These are phyloP conservation scores for Lasius platythorax DNA, from an alignment of 2,888 invertebrate genomes.

Conservation along the genomic window DNA sequence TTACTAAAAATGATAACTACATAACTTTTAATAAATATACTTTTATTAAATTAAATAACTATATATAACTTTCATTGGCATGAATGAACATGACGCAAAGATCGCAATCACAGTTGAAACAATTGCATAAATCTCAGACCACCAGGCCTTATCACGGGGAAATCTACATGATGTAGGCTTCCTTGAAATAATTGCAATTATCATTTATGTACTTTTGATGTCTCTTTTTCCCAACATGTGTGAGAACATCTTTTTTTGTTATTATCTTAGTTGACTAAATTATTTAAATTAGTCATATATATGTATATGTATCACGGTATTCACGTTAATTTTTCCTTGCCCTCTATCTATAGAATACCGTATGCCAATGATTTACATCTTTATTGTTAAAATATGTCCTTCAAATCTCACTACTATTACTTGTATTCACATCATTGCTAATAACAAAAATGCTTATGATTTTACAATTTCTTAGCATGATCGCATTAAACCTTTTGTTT, in stretches of 20 bases:
- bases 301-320: not conserved
- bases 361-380: conserved; percentile 3
- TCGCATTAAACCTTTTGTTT: not conserved
- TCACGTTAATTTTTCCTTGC: not conserved
- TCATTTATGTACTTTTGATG: not conserved
- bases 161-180: conserved; percentile 3
- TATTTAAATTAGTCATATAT: not conserved
- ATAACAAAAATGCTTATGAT: conserved; percentile 3
- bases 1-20: not conserved
- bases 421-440: not conserved
- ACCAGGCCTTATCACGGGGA: not conserved
- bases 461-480: not conserved
- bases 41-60: not conserved
- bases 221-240: not conserved
- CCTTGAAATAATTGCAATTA: not conserved
- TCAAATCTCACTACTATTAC: not conserved
- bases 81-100: not conserved
- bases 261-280: not conserved
- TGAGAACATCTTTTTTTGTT: not conserved
- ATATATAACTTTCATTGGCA: not conserved
- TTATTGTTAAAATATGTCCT: not conserved
- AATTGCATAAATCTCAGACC: conserved; percentile 1
- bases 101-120: no score
- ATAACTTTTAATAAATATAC: not conserved
- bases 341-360: not conserved